Evolutionary conservation across 2,113 vertebrate species (phyloP), one percentile per base, ranked within the genome.

Genomic region (Seriola dumerili): DNA sequence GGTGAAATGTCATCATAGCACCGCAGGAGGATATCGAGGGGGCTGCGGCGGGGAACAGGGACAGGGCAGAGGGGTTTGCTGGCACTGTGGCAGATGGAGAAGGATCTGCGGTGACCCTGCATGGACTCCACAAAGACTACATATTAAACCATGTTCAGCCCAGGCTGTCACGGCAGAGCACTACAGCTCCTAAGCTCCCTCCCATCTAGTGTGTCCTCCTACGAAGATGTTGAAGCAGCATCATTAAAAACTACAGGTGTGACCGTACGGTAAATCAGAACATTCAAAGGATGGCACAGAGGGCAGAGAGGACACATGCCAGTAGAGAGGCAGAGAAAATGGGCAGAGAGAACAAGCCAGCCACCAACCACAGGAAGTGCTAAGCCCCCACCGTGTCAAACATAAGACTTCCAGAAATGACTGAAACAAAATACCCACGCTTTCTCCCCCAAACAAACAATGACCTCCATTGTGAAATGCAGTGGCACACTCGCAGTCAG

Each of bases 391-490:
- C 92, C 86, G 96, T 95, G 96, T 96, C 94, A 96, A 96, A 95
- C 94, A 94, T 92, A 95, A 89, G 96, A 95, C 96, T 97, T 97
- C 95, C 95, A 96, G 94, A 97, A 97, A 97, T 96, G 95, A 97
- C 95, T 96, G 96, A 97, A 97, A 96, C 95, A 95, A 94, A 96
- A 97, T 96, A 95, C 94, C 95, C 88, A 92, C 80, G 68, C 89
- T 84, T 84, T 88, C 91, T 81, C 71, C 78, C 71, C 89, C 94
- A 93, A 95, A 94, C 92, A 95, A 96, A 99, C 96, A 98, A 97
- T 95, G 93, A 93, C 36, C 63, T 66, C 76, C 93, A 96, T 96
- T 98, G 96, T 97, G 93, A 91, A 86, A 92, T 86, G 91, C 93
- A 81, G 87, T 95, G 96, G 95, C 95, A 95, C 23, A 83, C 94